A percentile compares a stretch with the other conserved stretches of the same genome.
phyloP scores from a whole-genome alignment of 2,113 vertebrate genomes.

The Pseudopodoces humilis region DNA sequence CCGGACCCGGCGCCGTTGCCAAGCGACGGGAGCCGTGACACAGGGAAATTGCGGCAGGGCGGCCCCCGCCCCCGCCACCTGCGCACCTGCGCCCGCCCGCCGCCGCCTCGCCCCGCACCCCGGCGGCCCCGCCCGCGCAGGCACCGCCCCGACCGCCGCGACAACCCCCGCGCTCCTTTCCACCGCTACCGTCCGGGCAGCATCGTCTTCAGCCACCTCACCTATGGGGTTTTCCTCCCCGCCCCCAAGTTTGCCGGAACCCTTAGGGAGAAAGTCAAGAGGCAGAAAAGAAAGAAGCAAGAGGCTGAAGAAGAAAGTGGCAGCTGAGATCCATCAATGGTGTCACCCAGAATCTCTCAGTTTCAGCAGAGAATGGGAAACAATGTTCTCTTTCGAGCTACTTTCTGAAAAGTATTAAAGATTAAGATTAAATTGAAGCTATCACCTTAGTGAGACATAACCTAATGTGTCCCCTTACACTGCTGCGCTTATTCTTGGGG shows the following conservation, averaged over 20 bases:
- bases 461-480: neutral
- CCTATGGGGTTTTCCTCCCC: rapidly evolving
- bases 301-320: neutral
- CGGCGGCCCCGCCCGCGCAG: neutral
- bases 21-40: neutral
- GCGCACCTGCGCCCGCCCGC: neutral
- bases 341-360: neutral
- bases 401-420: neutral
- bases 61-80: neutral
- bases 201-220: neutral
- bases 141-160: neutral
- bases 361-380: neutral
- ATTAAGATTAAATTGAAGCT: neutral
- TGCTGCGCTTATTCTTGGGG: neutral
- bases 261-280: neutral
- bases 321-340: neutral
- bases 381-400: neutral
- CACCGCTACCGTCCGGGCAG: neutral
- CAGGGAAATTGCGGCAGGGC: neutral
- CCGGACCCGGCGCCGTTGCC: neutral
- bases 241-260: neutral
- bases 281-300: neutral
- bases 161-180: neutral
- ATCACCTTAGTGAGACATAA: neutral
- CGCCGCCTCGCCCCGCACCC: neutral